Conservation (phyloP, 2,888 invertebrate species). For the Elysia crispata region DNA sequence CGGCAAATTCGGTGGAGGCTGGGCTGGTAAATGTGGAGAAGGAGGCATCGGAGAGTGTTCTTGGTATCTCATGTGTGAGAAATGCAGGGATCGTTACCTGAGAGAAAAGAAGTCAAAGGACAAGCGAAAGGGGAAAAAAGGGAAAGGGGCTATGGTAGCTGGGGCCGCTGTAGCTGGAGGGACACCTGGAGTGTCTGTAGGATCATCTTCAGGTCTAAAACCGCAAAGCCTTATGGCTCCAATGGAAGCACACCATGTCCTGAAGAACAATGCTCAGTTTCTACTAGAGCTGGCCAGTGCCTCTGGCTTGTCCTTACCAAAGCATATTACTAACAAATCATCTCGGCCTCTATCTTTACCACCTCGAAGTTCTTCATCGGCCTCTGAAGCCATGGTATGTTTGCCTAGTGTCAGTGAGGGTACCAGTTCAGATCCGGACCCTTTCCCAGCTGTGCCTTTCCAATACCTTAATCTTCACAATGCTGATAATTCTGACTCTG, state of each 20-base stretch:
- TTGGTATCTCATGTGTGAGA: slow-evolving; percentile 95
- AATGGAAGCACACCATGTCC: slow-evolving; percentile 83
- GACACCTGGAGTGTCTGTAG: slow-evolving; percentile 22
- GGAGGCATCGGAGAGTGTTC: slow-evolving; percentile 86
- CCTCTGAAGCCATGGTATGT: slow-evolving; percentile 58
- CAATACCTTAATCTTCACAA: slow-evolving; percentile 70
- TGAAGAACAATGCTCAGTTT: slow-evolving; percentile 96
- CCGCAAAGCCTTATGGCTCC: slow-evolving; percentile 73
- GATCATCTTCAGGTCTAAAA: slow-evolving; percentile 54
- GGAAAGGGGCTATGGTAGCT: slow-evolving; percentile 59
- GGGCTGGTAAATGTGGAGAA: slow-evolving; percentile 93
- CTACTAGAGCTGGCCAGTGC: slow-evolving; percentile 92
- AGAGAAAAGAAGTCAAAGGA: slow-evolving; percentile 77
- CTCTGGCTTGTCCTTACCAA: slow-evolving; percentile 79
- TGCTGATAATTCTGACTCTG: slow-evolving; percentile 73
- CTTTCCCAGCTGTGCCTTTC: slow-evolving; percentile 74
- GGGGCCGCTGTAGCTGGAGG: slow-evolving; percentile 32
- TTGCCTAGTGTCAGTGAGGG: slow-evolving; percentile 74
- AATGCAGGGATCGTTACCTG: slow-evolving; percentile 89
- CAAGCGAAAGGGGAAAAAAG: slow-evolving; percentile 71
- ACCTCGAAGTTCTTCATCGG: slow-evolving; percentile 44
- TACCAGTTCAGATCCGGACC: slow-evolving; percentile 66
- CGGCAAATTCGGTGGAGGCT: slow-evolving; percentile 91
- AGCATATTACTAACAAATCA: slow-evolving; percentile 62
- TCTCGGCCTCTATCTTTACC: slow-evolving; percentile 47